Conservation (phyloP, 2,113 vertebrate genomes). For the Girardinichthys multiradiatus region DNA sequence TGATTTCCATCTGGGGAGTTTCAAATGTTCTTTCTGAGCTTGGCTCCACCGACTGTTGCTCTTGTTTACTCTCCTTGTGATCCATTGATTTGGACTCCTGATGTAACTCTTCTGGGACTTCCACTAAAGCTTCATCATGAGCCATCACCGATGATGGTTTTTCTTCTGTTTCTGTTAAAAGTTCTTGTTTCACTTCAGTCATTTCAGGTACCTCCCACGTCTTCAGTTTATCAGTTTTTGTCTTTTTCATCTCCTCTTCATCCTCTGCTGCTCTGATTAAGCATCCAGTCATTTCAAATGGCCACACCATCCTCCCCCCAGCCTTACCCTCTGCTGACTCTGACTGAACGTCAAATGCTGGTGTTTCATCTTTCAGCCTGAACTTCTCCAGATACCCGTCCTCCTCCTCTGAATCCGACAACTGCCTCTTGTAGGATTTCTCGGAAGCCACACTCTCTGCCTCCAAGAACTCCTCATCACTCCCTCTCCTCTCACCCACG, state of each 20-base stretch:
- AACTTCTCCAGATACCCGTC: conserved; percentile 93
- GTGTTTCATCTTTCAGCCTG: conserved; percentile 89
- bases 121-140: conserved; percentile 10
- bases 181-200: conserved; percentile 6
- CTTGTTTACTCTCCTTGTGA: conserved; percentile 25
- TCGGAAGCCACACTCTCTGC: conserved; percentile 85
- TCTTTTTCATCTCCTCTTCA: conserved; percentile 44
- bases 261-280: conserved; percentile 60
- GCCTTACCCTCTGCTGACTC: conserved; percentile 53
- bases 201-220: conserved; percentile 5
- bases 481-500: conserved; percentile 80
- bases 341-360: conserved; percentile 55
- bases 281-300: conserved; percentile 80
- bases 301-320: conserved; percentile 70
- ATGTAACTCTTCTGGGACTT: conserved; percentile 5
- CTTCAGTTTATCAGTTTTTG: conserved; percentile 20
- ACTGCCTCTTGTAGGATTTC: conserved; percentile 82
- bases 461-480: conserved; percentile 84
- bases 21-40: conserved; percentile 18
- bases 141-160: not conserved
- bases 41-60: conserved; percentile 17
- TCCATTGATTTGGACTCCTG: conserved; percentile 20
- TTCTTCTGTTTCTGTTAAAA: conserved; percentile 3
- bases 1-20: conserved; percentile 13
- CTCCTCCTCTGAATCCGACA: conserved; percentile 88